Percentiles rank a stretch among this genome's conserved stretches.
phyloP scores from a whole-genome alignment of 2,888 invertebrate genomes.

The Lithophane semibrunnea region DNA sequence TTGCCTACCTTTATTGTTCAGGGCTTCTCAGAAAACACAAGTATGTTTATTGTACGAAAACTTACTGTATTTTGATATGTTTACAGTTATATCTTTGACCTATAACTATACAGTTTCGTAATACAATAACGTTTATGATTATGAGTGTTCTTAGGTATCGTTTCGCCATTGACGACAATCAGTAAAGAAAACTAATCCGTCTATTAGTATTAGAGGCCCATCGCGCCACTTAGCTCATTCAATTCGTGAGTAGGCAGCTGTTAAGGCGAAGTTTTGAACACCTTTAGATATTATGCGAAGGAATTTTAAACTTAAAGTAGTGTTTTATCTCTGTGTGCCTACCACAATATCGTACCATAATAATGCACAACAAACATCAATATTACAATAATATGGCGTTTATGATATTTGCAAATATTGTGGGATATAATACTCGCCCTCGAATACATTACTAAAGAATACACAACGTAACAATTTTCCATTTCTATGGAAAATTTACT shows the following conservation, averaged over 20 bases:
- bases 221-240: conserved; percentile 68
- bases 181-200: conserved; percentile 78
- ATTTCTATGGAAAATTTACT: conserved; percentile 36
- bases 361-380: conserved; percentile 34
- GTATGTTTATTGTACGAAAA: conserved; percentile 36
- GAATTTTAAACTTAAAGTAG: neutral
- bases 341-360: conserved; percentile 3
- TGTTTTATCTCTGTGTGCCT: neutral
- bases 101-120: conserved; percentile 47
- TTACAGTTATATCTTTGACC: conserved; percentile 40
- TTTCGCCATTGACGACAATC: conserved; percentile 71
- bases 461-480: conserved; percentile 39
- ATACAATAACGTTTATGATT: conserved; percentile 36
- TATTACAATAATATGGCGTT: conserved; percentile 23
- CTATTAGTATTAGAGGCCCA: conserved; percentile 78
- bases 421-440: conserved; percentile 14
- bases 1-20: conserved; percentile 1
- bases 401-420: conserved; percentile 41
- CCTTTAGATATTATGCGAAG: neutral
- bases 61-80: neutral
- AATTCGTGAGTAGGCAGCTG: conserved; percentile 57
- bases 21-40: conserved; percentile 44
- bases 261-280: conserved; percentile 54
- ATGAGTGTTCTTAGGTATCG: conserved; percentile 42
- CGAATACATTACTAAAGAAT: conserved; percentile 38